Conservation (phyloP, 1,140 invertebrate species). For the Maniola jurtina region DNA sequence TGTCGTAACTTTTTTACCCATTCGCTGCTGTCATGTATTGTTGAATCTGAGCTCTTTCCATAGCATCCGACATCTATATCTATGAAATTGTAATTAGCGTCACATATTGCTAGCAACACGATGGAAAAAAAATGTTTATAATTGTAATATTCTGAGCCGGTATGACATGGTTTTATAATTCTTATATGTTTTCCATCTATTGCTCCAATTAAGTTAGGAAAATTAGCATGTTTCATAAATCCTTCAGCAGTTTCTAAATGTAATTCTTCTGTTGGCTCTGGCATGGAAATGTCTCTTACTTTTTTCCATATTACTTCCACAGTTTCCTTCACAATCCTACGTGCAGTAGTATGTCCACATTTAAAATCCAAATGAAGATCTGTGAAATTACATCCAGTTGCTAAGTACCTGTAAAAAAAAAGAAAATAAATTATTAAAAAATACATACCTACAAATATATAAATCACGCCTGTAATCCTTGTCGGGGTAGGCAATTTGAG, state of each 20-base stretch:
- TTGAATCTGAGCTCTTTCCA: constrained; percentile 16
- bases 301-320: too few relatives aligned
- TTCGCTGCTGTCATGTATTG: constrained; percentile 17
- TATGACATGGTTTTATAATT: too few relatives aligned
- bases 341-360: constrained; percentile 2
- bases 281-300: constrained; percentile 14
- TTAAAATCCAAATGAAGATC: constrained; percentile 23
- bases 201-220: too few relatives aligned
- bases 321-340: too few relatives aligned
- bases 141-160: too few relatives aligned
- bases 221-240: too few relatives aligned
- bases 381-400: constrained; percentile 21
- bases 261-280: too few relatives aligned
- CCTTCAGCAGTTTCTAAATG: too few relatives aligned
- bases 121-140: constrained; percentile 24
- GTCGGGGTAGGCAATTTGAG: too few relatives aligned
- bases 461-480: too few relatives aligned
- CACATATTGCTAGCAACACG: constrained; percentile 20
- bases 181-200: too few relatives aligned
- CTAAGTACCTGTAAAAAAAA: constrained; percentile 24
- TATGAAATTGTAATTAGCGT: constrained; percentile 12
- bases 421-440: constrained; percentile 21
- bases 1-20: constrained; percentile 24
- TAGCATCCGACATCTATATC: constrained; percentile 23
- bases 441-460: too few relatives aligned